phyloP scores from a whole-genome alignment of 2,113 vertebrate species.

The Oxyura jamaicensis region DNA sequence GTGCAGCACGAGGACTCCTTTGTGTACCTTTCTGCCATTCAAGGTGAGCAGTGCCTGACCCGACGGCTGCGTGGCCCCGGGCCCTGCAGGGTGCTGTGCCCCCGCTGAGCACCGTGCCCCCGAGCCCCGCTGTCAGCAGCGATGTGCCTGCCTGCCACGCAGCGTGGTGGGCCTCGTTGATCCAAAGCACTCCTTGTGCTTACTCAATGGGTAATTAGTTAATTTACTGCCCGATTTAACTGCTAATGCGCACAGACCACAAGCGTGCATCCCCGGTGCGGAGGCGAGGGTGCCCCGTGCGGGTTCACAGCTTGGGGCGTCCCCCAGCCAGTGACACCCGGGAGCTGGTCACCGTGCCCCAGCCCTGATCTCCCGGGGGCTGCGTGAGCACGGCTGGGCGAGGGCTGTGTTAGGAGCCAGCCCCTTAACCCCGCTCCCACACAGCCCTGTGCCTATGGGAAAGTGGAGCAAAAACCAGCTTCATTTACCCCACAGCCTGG shows the following conservation, averaged over 20 bases:
- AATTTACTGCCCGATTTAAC: background rate
- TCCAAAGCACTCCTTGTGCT: background rate
- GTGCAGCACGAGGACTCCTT: slow-evolving; percentile 92
- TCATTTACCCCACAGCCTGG: too few relatives aligned
- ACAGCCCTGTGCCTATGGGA: too few relatives aligned
- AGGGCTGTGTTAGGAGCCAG: background rate
- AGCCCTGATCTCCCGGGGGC: background rate
- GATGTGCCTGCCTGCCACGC: background rate
- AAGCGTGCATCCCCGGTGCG: too few relatives aligned
- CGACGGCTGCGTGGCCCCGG: too few relatives aligned
- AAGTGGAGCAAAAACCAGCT: too few relatives aligned
- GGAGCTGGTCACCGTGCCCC: background rate
- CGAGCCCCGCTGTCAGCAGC: background rate
- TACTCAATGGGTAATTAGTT: background rate
- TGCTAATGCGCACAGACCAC: background rate
- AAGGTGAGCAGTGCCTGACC: slow-evolving; percentile 78
- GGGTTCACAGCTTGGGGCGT: background rate
- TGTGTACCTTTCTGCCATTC: slow-evolving; percentile 96
- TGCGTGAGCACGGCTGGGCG: background rate
- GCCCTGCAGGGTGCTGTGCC: background rate
- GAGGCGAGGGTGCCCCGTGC: background rate
- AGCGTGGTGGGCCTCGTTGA: background rate
- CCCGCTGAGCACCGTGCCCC: too few relatives aligned
- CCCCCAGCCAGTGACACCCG: background rate
- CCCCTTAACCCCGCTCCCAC: accelerated